Percentiles rank a stretch among this genome's conserved stretches.
These are phyloP conservation scores for Agriopis leucophaearia DNA, from an alignment of 2,888 invertebrate genomes.

Conservation along the genomic window DNA sequence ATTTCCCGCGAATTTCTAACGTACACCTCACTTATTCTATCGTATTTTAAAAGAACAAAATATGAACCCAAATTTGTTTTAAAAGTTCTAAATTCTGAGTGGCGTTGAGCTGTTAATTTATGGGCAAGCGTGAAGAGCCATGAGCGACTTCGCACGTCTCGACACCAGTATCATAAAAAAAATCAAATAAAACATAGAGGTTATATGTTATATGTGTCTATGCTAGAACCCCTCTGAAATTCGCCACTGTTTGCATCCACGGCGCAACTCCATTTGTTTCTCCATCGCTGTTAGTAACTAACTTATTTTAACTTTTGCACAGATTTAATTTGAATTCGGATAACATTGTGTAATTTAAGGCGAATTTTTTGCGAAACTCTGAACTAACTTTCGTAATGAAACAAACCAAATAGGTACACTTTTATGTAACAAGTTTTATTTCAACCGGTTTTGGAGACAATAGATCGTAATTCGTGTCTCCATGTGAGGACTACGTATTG, in stretches of 20 bases:
- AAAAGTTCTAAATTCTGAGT: too few species aligned
- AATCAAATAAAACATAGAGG: too few species aligned
- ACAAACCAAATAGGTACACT: conserved; percentile 8
- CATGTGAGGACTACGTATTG: conserved; percentile 5
- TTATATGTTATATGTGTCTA: too few species aligned
- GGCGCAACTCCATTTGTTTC: conserved; percentile 65
- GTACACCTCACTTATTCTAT: too few species aligned
- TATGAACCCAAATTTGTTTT: too few species aligned
- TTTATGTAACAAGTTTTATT: conserved; percentile 20
- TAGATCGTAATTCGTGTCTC: conserved; percentile 23
- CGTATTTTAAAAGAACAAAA: too few species aligned
- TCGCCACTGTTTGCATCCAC: not conserved
- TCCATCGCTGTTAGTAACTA: conserved; percentile 61
- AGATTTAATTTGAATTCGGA: conserved; percentile 20
- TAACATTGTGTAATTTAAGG: conserved; percentile 14
- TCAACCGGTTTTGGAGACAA: conserved; percentile 16
- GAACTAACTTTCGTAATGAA: conserved; percentile 6
- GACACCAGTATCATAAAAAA: too few species aligned
- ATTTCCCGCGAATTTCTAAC: too few species aligned
- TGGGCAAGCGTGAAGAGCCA: too few species aligned
- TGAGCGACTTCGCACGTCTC: too few species aligned
- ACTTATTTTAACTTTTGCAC: conserved; percentile 31
- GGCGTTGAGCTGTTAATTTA: too few species aligned
- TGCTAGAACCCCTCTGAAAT: not conserved
- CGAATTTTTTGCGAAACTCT: conserved; percentile 12